Conservation (phyloP, 2,888 invertebrate genomes). For the Nymphalis polychloros region DNA sequence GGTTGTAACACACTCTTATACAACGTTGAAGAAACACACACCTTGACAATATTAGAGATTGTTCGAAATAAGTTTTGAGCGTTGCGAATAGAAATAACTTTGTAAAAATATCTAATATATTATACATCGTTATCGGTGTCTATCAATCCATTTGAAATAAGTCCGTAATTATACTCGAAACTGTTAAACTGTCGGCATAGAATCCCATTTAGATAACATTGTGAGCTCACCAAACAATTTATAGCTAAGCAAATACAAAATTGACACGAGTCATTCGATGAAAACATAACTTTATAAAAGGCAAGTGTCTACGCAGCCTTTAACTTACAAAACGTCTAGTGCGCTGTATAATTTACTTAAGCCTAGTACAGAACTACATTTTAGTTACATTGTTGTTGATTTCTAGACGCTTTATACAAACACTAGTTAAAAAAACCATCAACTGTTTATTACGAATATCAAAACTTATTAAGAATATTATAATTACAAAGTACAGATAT, state of each 20-base stretch:
- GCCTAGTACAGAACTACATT: slow-evolving; percentile 3
- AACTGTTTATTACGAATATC: background rate
- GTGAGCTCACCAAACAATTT: slow-evolving; percentile 12
- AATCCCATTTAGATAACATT: slow-evolving; percentile 12
- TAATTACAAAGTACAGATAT: background rate
- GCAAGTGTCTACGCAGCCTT: slow-evolving; percentile 21
- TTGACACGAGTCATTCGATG: slow-evolving; percentile 15
- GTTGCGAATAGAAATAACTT: slow-evolving; percentile 19
- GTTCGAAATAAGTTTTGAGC: slow-evolving; percentile 30
- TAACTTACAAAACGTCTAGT: slow-evolving; percentile 16
- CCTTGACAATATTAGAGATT: background rate
- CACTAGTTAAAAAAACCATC: background rate
- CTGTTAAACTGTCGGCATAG: slow-evolving; percentile 3
- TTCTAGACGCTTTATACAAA: background rate
- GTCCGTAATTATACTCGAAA: slow-evolving; percentile 2
- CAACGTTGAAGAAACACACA: too few relatives aligned
- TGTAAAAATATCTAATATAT: slow-evolving; percentile 1
- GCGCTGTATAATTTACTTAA: slow-evolving; percentile 20
- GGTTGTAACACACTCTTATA: too few relatives aligned
- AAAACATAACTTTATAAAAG: slow-evolving; percentile 16
- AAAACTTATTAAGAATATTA: background rate
- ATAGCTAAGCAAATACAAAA: slow-evolving; percentile 6
- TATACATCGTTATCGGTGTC: background rate
- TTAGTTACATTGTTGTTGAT: slow-evolving; percentile 4
- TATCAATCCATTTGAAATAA: background rate